These are phyloP conservation scores for Phenacoccus solenopsis DNA, from an alignment of 1,140 invertebrate species.

Conservation along the genomic window DNA sequence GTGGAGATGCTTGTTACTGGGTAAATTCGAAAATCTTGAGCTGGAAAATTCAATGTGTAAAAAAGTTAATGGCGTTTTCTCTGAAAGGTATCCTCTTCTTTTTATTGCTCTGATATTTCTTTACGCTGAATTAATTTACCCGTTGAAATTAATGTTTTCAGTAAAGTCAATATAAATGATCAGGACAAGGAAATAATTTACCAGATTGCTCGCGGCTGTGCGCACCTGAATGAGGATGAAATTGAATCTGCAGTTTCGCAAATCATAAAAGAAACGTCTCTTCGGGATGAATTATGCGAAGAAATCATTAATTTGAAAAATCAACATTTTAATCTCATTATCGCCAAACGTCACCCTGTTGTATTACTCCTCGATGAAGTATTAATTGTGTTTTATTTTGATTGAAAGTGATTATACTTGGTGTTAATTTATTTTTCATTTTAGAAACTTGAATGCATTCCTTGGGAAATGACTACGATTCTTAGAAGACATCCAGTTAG, in stretches of 20 bases:
- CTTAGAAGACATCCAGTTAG: constrained; percentile 48
- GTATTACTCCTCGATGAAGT: constrained; percentile 53
- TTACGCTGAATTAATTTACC: constrained; percentile 24
- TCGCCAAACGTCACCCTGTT: constrained; percentile 41
- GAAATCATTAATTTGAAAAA: constrained; percentile 33
- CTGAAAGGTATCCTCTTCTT: constrained; percentile 34
- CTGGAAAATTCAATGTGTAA: constrained; percentile 35
- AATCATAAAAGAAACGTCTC: constrained; percentile 34
- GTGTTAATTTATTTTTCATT: constrained; percentile 20
- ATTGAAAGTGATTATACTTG: constrained; percentile 11
- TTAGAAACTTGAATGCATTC: constrained; percentile 54
- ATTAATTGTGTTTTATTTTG: constrained; percentile 24
- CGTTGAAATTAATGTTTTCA: neutral
- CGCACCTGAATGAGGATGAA: constrained; percentile 32
- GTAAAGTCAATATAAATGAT: neutral
- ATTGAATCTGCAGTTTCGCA: constrained; percentile 36
- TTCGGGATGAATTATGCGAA: constrained; percentile 36
- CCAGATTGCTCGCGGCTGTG: constrained; percentile 35
- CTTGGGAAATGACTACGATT: constrained; percentile 57
- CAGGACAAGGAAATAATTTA: constrained; percentile 32
- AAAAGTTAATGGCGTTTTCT: constrained; percentile 38
- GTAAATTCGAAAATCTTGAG: constrained; percentile 31
- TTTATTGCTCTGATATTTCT: constrained; percentile 29
- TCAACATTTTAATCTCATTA: constrained; percentile 33
- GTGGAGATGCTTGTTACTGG: constrained; percentile 46